Conservation (phyloP, 2,888 invertebrate species). For the Eurytoma californica region DNA sequence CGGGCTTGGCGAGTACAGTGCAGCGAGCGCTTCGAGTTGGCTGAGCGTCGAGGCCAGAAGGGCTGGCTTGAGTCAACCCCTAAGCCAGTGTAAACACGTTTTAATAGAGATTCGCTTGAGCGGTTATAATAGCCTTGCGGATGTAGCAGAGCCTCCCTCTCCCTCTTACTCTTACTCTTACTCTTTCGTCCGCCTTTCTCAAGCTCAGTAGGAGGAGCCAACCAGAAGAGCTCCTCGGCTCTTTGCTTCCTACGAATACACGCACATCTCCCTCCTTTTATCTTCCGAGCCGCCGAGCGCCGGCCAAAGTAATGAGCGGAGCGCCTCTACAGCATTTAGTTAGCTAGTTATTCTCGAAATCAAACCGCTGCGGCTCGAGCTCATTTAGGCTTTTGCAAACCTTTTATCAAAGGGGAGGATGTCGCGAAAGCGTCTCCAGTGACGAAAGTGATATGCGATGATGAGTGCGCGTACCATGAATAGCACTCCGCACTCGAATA, state of each 20-base stretch:
- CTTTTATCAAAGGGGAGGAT: conserved; percentile 9
- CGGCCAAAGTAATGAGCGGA: conserved; percentile 44
- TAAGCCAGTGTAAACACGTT: conserved; percentile 76
- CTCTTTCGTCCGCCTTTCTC: conserved; percentile 43
- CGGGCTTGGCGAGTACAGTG: conserved; percentile 60
- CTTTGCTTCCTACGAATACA: conserved; percentile 24
- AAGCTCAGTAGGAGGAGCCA: neutral
- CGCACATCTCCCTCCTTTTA: conserved; percentile 16
- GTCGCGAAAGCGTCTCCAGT: conserved; percentile 10
- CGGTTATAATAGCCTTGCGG: conserved; percentile 75
- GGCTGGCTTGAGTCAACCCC: conserved; percentile 74
- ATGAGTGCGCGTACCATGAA: conserved; percentile 21
- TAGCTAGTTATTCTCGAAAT: conserved; percentile 48
- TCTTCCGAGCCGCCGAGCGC: neutral
- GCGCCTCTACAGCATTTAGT: conserved; percentile 47
- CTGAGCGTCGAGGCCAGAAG: conserved; percentile 66
- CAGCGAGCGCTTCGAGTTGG: conserved; percentile 60
- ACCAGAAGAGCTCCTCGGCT: conserved; percentile 2
- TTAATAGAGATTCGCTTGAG: conserved; percentile 76
- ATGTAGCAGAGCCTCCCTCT: conserved; percentile 63
- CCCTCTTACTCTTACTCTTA: conserved; percentile 34
- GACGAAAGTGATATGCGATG: conserved; percentile 47
- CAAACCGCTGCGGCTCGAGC: conserved; percentile 31
- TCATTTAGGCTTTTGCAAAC: conserved; percentile 34
- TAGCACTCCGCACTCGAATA: conserved; percentile 9